Base-by-base conservation (phyloP, 2,888 invertebrate genomes). In the Liposcelis brunnea region DNA sequence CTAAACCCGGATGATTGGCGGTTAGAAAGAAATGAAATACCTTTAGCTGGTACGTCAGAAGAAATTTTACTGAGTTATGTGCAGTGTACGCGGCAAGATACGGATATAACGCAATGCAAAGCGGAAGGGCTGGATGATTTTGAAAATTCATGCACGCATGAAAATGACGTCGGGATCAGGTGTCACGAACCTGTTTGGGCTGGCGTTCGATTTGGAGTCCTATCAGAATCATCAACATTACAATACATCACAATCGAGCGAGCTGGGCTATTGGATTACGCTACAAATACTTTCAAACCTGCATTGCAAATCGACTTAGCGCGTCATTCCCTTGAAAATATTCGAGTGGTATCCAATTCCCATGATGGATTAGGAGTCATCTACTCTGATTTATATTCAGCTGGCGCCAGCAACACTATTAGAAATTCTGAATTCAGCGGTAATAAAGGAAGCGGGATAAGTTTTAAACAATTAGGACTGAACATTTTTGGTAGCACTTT, bases 141-240 rank as follows among this genome's bases (percentile, higher is more conserved):
- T 59, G 87, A 91, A 63, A 82, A 87, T 61, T 84, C 86, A 1
- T 93, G 91, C 57, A 73, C 72, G 0, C 89, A 89, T 55, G 80
- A 84, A 21, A 78, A 82, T 57, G 89, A 90, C 57, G 90, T 91
- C 10, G 89, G 90, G 0, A 71, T 93, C 32, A 70, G 84, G 51
- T 93, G 93, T 58, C 85, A 87, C 52, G 83, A 84, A 55, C 83
- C 85, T 0, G 85, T 86, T 31, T 95, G 95, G 95, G 90, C 93
- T 1, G 95, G 95, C 1, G 66, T 95, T 1, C 70, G 94, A 52
- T 80, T 94, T 53, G 87, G 93, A 34, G 84, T 89, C 46, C 68
- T 90, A 45, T 81, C 94, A 1, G 85, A 87, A 58, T 70, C 87
- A 53, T 80, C 85, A 15, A 84, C 87, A 57, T 68, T 95, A 49